Evolutionary conservation across 1,140 invertebrate species (phyloP), one percentile per base, ranked within the genome.

Genomic region (Subanguina moxae): DNA sequence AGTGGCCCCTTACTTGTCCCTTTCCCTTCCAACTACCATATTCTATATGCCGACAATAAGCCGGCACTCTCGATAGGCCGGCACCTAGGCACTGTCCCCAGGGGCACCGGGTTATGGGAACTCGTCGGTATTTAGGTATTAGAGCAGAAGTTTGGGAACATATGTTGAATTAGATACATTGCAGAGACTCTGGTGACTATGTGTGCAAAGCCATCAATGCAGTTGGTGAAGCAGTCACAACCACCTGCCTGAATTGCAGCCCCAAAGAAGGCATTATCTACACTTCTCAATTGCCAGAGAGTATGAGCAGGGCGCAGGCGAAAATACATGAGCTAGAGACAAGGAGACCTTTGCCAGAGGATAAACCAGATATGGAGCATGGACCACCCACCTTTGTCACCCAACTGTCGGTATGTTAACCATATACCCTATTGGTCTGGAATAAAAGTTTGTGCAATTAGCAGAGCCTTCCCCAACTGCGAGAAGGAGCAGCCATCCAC

Each of bases 351-450:
- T 90, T 89, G 65, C 87, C 86, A 56, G 78, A 75, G 43, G 76
- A 85, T 85, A 74, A 85, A 86, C 73, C 78, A 13, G 80, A 78
- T n/a, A 61, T 64, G 74, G 88, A 87, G 65, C 91, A 91, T 64
- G 91, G 90, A 83, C 90, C 92, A 71, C 93, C 93, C 72, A 90
- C 92, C 85, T 95, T 95, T 80, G 88, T 92, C 23, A 93, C 91
- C 5, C 89, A 89, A 21, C 90, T 92, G 21, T 87, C 69, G 17
- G 62, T 68, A 25, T 23, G n/a, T 62, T 13, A 52, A 43, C 57
- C 27, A 27, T 9, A 70, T 0, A 69, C 45, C 28, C 17, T 42
- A 23, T 8, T 52, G 23, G 21, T 17, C 15, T 57, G 3, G n/a
- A 19, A n/a, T n/a, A n/a, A n/a, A n/a, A n/a, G n/a, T n/a, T n/a